Percentiles rank a stretch among this genome's conserved stretches.
Conservation (phyloP, 2,888 invertebrate genomes). For the Ormyrus nitidulus region DNA sequence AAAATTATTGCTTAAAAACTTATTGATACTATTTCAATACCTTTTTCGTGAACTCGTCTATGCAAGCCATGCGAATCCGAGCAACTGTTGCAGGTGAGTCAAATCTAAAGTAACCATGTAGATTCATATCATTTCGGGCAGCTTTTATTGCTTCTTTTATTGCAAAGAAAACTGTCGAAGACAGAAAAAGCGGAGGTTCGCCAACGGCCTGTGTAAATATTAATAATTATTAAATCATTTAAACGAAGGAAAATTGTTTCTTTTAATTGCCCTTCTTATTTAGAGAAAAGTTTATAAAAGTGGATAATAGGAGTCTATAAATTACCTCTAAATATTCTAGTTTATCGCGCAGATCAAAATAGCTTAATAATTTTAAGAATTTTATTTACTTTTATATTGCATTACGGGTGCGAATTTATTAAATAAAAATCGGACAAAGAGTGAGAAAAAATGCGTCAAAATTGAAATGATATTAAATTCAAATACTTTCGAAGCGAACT, state of each 20-base stretch:
- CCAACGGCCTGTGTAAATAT: conserved; percentile 84
- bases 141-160: conserved; percentile 89
- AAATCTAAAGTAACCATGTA: conserved; percentile 78
- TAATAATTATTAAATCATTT: conserved; percentile 1
- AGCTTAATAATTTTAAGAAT: no score
- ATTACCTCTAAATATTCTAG: no score
- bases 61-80: conserved; percentile 91
- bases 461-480: no score
- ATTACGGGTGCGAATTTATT: no score
- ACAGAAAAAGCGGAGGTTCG: conserved; percentile 93
- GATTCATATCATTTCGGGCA: conserved; percentile 83
- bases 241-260: neutral
- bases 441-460: no score
- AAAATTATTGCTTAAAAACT: neutral
- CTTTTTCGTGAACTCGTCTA: conserved; percentile 86
- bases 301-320: no score
- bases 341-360: no score
- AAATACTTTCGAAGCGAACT: neutral
- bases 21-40: conserved; percentile 73
- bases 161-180: conserved; percentile 89
- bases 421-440: no score
- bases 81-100: conserved; percentile 91
- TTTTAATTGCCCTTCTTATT: neutral
- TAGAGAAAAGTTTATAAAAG: no score
- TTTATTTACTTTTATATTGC: no score